Evolutionary conservation across 2,888 invertebrate genomes (phyloP), one percentile per base, ranked within the genome.

Genomic region (Drosophila testacea): DNA sequence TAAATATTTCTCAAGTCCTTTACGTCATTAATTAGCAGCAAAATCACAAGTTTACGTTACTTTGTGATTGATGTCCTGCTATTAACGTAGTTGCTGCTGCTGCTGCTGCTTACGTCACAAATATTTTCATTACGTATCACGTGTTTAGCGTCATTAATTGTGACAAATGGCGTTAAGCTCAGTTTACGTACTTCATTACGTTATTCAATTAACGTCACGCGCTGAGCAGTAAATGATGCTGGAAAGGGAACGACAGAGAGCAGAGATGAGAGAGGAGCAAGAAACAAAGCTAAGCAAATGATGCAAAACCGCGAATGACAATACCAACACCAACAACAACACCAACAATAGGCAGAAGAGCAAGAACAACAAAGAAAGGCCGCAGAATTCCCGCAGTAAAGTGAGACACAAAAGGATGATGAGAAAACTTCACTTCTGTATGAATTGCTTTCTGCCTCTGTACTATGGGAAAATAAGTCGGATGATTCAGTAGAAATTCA

Each of bases 181-280:
- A 66, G 66, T 74, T 78, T 67, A 77, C 71, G 77, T 74, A 63
- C 77, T 76, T 76, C 76, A 77, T 73, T 76, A 76, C 77, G 76
- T 77, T 77, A 76, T 76, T 76, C 76, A 77, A 76, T 76, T 76
- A 76, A 66, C 69, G 77, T 77, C 77, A 65, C 65, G 65, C 46
- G 62, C 73, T 42, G 52, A 56, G 73, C 57, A 46, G 51, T 44
- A 63, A 74, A 74, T 48, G 59, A 69, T 62, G 32, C 22, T 13
- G 6, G 16, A 4, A 22, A 16, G 7, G n/a, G 38, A 7, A 5
- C 13, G n/a, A 13, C 6, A 2, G 41, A 9, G 42, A 32, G 13
- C 0, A 22, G 6, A 4, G 34, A 48, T 6, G 11, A 3, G 13
- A 7, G 27, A 13, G 32, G 9, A 13, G 27, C 13, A 7, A 6